Percentiles rank a stretch among this genome's conserved stretches.
Conservation (phyloP, 2,113 vertebrate species). For the Onychostoma macrolepis region DNA sequence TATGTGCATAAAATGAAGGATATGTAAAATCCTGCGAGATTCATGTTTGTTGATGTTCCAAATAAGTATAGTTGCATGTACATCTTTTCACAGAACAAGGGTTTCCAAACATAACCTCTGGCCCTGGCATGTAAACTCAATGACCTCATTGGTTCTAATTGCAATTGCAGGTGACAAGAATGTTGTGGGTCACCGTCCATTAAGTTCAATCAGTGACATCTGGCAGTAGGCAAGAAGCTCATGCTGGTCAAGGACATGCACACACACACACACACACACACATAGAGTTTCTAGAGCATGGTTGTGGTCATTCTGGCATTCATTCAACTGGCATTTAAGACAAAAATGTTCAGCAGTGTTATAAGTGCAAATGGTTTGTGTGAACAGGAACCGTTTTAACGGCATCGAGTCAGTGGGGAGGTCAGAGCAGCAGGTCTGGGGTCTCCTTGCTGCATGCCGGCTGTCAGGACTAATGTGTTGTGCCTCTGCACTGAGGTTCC, state of each 20-base stretch:
- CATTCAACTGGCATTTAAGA: background rate
- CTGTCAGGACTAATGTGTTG: conserved; percentile 51
- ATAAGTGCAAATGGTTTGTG: background rate
- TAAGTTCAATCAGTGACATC: conserved; percentile 9
- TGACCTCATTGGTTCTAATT: background rate
- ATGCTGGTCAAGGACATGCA: conserved; percentile 2
- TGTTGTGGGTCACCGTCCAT: background rate
- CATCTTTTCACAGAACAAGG: background rate
- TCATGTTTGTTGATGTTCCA: background rate
- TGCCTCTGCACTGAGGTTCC: conserved; percentile 27
- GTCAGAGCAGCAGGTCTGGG: conserved; percentile 25
- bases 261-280: background rate
- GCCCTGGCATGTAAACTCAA: background rate
- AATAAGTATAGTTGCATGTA: background rate
- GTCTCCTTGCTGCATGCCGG: conserved; percentile 34
- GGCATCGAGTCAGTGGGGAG: conserved; percentile 5
- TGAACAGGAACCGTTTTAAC: background rate
- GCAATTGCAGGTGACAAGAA: background rate
- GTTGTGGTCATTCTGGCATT: background rate
- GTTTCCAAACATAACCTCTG: background rate
- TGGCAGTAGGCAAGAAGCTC: background rate
- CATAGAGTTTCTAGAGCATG: background rate
- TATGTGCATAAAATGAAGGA: background rate
- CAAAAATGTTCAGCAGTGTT: background rate
- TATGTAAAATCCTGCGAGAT: background rate